Conservation (phyloP, 2,797 vertebrate genomes). For the Melanotaenia trifasciata region DNA sequence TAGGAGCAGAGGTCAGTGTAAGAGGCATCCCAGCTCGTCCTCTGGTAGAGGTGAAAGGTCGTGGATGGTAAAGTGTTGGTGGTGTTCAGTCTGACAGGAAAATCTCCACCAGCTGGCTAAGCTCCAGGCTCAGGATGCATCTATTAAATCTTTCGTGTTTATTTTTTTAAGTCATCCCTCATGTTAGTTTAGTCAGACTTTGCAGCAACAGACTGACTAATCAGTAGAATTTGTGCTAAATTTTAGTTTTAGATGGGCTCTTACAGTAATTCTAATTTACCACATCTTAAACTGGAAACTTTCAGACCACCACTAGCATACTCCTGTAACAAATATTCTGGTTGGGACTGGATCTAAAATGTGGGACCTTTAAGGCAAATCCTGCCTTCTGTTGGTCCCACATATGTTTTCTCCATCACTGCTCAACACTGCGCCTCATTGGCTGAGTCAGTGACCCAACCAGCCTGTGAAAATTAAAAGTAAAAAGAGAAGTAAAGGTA, state of each 20-base stretch:
- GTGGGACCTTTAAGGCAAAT: constrained; percentile 10
- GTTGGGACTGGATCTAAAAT: not conserved
- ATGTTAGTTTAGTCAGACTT: not conserved
- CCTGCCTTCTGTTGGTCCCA: constrained; percentile 22
- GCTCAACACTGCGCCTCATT: constrained; percentile 26
- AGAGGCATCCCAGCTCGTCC: constrained; percentile 35
- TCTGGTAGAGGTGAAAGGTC: constrained; percentile 51
- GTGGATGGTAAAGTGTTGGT: constrained; percentile 22
- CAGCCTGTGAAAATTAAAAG: constrained; percentile 46
- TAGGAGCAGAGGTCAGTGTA: constrained; percentile 23
- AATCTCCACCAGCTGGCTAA: constrained; percentile 55
- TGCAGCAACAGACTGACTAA: not conserved
- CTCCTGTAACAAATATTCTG: not conserved
- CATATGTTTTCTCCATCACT: constrained; percentile 62
- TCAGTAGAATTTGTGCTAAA: too few relatives aligned
- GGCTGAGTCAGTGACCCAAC: constrained; percentile 49
- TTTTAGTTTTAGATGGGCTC: too few relatives aligned
- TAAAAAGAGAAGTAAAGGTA: constrained; percentile 16
- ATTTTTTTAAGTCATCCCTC: constrained; percentile 18
- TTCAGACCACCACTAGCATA: not conserved
- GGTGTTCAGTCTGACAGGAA: constrained; percentile 43
- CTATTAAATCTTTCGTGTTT: constrained; percentile 6
- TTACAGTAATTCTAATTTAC: too few relatives aligned
- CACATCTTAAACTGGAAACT: not conserved
- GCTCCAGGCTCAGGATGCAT: constrained; percentile 19